Evolutionary conservation across 2,888 invertebrate species (phyloP), one percentile per base, ranked within the genome.

Genomic region (Bellardia bayeri): DNA sequence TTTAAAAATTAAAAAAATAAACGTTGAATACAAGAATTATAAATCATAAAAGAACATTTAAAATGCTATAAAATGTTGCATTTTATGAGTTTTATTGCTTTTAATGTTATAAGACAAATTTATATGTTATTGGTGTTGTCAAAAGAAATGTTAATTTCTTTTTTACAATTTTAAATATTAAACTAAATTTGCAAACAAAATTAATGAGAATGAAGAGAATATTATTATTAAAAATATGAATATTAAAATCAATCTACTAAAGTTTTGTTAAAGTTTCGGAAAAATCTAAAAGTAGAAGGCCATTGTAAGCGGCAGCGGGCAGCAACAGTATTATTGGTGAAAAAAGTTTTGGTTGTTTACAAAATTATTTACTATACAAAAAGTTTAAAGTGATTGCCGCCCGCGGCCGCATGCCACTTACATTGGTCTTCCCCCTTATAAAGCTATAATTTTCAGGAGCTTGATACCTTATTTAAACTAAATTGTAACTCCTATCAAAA

Each of bases 41-140:
- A 63, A 71, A 80, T 80, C 80, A 71, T 71, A 80, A 80, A 80
- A 71, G 63, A 80, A 71, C 71, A 80, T 80, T 80, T 80, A 80
- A 80, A 80, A 63, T 80, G 80, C 80, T 71, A 71, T 71, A 80
- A 69, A 80, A 51, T 80, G 63, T 80, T 80, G 80, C 80, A 80
- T 80, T 80, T 80, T 80, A 80, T 80, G 80, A 71, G 69, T 71
- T 69, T 80, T 71, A 71, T 71, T 71, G 68, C 80, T 80, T 71
- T 58, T 61, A 69, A 58, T 79, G 49, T 61, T 37, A 23, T 23
- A 40, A 37, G 58, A 40, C 30, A 16, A 56, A 72, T 16, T 23
- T 66, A 66, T 45, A 13, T 45, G 13, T 45, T 45, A 49, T 49
- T 30, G 56, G 56, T 23, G 8, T 56, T 56, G 9, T 2, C 8